Percentiles rank a stretch among this genome's conserved stretches.
These are phyloP conservation scores for Ectemnius lituratus DNA, from an alignment of 2,888 invertebrate species.

Conservation along the genomic window DNA sequence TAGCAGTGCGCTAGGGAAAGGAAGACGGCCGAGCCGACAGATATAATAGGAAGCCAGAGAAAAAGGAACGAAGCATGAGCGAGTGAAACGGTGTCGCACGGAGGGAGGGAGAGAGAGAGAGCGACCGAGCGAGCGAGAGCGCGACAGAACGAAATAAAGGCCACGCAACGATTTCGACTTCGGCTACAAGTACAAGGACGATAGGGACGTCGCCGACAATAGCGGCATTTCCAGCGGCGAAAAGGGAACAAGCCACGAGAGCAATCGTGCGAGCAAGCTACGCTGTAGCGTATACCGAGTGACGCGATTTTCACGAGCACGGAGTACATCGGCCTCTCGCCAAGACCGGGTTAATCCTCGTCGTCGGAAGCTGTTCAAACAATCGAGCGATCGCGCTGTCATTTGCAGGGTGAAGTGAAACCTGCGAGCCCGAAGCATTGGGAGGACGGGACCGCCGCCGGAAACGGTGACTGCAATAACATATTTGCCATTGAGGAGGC, in stretches of 20 bases:
- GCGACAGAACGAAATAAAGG: conserved; percentile 45
- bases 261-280: conserved; percentile 26
- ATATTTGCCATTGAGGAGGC: conserved; percentile 53
- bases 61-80: conserved; percentile 28
- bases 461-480: conserved; percentile 9
- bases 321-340: conserved; percentile 46
- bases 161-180: conserved; percentile 42
- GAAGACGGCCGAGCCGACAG: conserved; percentile 29
- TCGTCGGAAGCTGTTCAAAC: conserved; percentile 27
- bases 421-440: conserved; percentile 17
- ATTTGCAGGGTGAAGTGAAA: conserved; percentile 42
- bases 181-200: conserved; percentile 36
- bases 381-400: conserved; percentile 33
- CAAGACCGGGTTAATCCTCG: conserved; percentile 41
- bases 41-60: conserved; percentile 40
- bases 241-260: conserved; percentile 45
- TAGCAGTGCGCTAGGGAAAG: conserved; percentile 61
- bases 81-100: conserved; percentile 25
- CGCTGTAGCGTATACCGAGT: background rate
- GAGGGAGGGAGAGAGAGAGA: conserved; percentile 27
- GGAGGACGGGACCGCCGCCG: conserved; percentile 32
- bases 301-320: background rate
- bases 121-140: conserved; percentile 26
- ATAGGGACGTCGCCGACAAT: conserved; percentile 16
- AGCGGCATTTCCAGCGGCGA: conserved; percentile 20